These are phyloP conservation scores for Tarsius wallacei DNA, from an alignment of 2,797 vertebrate species.

Conservation along the genomic window DNA sequence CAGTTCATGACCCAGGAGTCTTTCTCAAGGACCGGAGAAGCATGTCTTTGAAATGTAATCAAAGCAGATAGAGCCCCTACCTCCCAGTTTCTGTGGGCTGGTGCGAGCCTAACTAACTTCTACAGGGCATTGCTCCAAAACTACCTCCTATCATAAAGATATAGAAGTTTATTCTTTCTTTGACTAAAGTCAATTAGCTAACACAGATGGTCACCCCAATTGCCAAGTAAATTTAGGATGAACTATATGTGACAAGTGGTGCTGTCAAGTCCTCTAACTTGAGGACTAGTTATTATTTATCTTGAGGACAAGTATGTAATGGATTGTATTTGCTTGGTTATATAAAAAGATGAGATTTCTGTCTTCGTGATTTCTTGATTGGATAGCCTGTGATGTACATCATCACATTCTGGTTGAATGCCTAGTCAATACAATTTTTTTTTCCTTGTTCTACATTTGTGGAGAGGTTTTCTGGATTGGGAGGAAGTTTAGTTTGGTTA, in stretches of 20 bases:
- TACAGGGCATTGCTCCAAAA: background rate
- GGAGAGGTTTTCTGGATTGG: background rate
- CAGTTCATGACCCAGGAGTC: background rate
- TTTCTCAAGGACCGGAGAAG: slow-evolving; percentile 33
- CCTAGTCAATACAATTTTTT: background rate
- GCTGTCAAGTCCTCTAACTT: background rate
- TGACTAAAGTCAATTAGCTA: background rate
- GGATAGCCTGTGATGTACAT: background rate
- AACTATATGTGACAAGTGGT: background rate
- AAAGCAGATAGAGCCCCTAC: background rate
- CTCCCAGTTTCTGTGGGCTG: background rate
- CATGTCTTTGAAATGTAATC: background rate
- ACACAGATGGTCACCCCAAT: background rate
- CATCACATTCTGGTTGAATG: background rate
- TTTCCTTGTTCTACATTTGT: background rate
- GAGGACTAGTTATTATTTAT: background rate
- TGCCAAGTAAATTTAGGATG: background rate
- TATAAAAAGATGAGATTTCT: background rate
- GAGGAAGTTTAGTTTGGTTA: background rate
- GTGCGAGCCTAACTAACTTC: background rate
- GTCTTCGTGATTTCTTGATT: background rate
- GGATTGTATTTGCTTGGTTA: background rate
- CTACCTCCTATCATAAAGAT: background rate
- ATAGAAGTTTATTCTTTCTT: background rate
- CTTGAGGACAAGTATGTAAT: background rate